Evolutionary conservation across 2,888 invertebrate genomes (phyloP).

Genomic region (Cerastis leucographa): DNA sequence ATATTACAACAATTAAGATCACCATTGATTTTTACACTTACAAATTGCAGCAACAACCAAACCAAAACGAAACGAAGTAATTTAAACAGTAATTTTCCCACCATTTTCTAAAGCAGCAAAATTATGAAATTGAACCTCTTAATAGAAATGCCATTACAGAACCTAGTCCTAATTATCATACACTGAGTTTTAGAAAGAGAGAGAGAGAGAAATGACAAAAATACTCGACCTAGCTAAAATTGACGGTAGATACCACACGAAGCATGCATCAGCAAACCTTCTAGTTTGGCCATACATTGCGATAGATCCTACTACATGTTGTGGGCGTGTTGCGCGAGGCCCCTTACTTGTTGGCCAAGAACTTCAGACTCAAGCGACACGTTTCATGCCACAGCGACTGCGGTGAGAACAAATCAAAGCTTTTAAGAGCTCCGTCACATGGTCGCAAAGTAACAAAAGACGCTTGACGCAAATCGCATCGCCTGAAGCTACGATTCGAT

Average conservation of each 20-base stretch:
- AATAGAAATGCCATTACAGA: slow-evolving; percentile 20
- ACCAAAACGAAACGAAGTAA: slow-evolving; percentile 5
- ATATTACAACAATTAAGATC: neutral
- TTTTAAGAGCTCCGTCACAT: neutral
- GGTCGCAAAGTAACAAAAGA: neutral
- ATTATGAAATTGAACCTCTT: slow-evolving; percentile 23
- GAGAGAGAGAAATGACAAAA: neutral
- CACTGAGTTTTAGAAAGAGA: neutral
- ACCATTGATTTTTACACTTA: neutral
- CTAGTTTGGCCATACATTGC: neutral
- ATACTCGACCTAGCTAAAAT: neutral
- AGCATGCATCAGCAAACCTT: neutral
- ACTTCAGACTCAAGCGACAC: neutral
- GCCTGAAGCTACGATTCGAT: neutral
- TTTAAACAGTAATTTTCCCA: neutral
- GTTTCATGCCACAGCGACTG: slow-evolving; percentile 4
- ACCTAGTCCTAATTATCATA: neutral
- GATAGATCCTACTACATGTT: neutral
- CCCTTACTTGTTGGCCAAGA: neutral
- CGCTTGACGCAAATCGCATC: neutral
- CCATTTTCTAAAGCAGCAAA: neutral
- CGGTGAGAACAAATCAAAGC: neutral
- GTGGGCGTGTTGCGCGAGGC: neutral
- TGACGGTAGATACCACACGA: neutral
- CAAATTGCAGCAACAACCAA: neutral